Evolutionary conservation across 2,888 invertebrate genomes (phyloP).

Genomic region (Andrena flavipes): DNA sequence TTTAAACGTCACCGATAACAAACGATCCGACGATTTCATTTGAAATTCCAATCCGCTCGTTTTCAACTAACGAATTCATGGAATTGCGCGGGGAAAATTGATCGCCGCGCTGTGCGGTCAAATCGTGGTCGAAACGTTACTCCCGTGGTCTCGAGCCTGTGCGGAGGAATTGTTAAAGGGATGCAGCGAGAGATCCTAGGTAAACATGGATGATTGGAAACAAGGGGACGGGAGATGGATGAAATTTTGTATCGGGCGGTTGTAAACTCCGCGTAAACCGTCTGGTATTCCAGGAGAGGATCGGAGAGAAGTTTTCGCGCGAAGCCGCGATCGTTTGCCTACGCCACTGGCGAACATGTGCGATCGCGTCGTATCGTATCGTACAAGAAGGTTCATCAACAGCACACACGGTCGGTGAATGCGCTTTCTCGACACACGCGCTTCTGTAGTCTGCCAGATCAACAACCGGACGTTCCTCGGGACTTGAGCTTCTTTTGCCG

Average conservation of each 20-base stretch:
- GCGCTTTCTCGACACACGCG: slow-evolving; percentile 48
- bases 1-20: neutral
- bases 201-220: neutral
- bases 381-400: slow-evolving; percentile 46
- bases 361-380: slow-evolving; percentile 44
- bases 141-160: neutral
- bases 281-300: neutral
- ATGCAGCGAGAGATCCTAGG: neutral
- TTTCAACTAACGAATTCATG: neutral
- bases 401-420: slow-evolving; percentile 8
- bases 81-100: neutral
- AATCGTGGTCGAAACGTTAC: neutral
- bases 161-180: neutral
- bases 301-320: slow-evolving; percentile 2
- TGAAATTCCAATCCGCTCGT: slow-evolving; percentile 7
- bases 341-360: slow-evolving; percentile 41
- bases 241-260: neutral
- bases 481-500: slow-evolving; percentile 37
- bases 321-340: slow-evolving; percentile 11
- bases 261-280: neutral
- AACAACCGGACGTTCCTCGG: slow-evolving; percentile 60
- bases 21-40: neutral
- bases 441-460: slow-evolving; percentile 52
- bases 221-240: neutral
- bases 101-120: neutral